Percentiles rank a stretch among this genome's conserved stretches.
These are phyloP conservation scores for Cliona cf. orientalis DNA, from an alignment of 37 sponge, comb jelly and placozoan species.

Conservation along the genomic window DNA sequence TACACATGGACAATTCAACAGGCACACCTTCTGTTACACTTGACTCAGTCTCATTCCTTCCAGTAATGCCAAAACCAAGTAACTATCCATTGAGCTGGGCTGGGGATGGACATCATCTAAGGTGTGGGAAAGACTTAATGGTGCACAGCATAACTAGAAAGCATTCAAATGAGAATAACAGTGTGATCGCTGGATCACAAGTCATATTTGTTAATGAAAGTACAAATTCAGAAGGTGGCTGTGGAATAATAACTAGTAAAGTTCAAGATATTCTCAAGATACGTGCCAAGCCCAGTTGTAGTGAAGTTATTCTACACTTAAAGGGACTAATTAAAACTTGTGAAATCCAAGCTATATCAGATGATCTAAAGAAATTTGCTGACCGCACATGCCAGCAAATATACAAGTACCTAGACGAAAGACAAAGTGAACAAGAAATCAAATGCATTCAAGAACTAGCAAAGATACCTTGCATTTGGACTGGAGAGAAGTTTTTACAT, in stretches of 20 bases:
- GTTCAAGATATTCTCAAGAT: constrained; percentile 2
- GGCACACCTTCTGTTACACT: not conserved
- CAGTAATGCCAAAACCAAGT: constrained; percentile 62
- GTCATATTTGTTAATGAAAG: constrained; percentile 14
- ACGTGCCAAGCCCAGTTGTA: constrained; percentile 4
- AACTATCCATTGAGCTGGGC: constrained; percentile 52
- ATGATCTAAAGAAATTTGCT: not conserved
- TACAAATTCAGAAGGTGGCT: constrained; percentile 19
- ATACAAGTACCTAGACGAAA: constrained; percentile 24
- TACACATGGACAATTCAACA: not conserved
- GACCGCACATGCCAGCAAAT: constrained; percentile 1
- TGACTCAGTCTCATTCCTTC: constrained; percentile 54
- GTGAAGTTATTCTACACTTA: constrained; percentile 39
- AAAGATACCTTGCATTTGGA: constrained; percentile 43
- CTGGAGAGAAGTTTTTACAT: constrained; percentile 36
- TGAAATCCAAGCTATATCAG: not conserved
- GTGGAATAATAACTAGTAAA: constrained; percentile 2
- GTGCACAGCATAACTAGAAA: not conserved
- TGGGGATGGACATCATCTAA: constrained; percentile 35
- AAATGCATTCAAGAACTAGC: not conserved
- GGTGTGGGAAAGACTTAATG: constrained; percentile 37
- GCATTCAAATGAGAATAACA: not conserved
- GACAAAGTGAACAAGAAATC: not conserved
- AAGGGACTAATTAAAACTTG: constrained; percentile 2
- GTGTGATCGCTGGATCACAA: constrained; percentile 26